phyloP scores from a whole-genome alignment of 2,888 invertebrate genomes.

The Holacanthella duospinosa region DNA sequence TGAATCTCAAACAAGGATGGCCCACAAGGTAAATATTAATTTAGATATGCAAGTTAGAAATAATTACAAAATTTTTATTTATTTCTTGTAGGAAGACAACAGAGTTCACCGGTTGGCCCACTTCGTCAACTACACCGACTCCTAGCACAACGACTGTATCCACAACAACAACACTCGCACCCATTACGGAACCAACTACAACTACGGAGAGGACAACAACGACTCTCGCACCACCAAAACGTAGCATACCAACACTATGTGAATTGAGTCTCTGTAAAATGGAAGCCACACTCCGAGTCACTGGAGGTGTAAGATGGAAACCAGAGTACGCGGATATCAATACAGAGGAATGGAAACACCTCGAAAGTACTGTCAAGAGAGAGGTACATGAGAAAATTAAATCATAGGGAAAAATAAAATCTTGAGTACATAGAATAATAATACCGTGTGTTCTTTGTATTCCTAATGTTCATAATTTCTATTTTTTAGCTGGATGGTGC shows the following conservation, averaged over 20 bases:
- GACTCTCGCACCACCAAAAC: slow-evolving; percentile 56
- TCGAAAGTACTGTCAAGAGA: slow-evolving; percentile 44
- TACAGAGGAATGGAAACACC: slow-evolving; percentile 72
- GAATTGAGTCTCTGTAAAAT: slow-evolving; percentile 58
- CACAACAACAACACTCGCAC: slow-evolving; percentile 45
- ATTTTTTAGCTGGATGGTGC: slow-evolving; percentile 66
- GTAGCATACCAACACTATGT: slow-evolving; percentile 39
- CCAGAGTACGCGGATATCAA: slow-evolving; percentile 76
- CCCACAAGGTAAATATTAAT: slow-evolving; percentile 65
- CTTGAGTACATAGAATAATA: no score
- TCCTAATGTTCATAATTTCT: slow-evolving; percentile 10
- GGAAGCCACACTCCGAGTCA: slow-evolving; percentile 72
- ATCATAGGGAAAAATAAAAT: neutral
- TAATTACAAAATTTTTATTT: neutral
- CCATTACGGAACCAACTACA: slow-evolving; percentile 50
- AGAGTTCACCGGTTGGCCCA: slow-evolving; percentile 84
- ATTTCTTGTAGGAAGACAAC: slow-evolving; percentile 58
- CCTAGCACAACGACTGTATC: slow-evolving; percentile 51
- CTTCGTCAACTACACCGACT: slow-evolving; percentile 56
- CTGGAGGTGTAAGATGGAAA: slow-evolving; percentile 70
- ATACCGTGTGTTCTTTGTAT: neutral
- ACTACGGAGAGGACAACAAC: slow-evolving; percentile 61
- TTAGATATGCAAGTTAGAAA: no score
- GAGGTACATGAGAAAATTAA: slow-evolving; percentile 18
- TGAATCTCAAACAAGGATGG: slow-evolving; percentile 73